Base-by-base conservation (phyloP, 2,113 vertebrate genomes). In the Craseonycteris thonglongyai region DNA sequence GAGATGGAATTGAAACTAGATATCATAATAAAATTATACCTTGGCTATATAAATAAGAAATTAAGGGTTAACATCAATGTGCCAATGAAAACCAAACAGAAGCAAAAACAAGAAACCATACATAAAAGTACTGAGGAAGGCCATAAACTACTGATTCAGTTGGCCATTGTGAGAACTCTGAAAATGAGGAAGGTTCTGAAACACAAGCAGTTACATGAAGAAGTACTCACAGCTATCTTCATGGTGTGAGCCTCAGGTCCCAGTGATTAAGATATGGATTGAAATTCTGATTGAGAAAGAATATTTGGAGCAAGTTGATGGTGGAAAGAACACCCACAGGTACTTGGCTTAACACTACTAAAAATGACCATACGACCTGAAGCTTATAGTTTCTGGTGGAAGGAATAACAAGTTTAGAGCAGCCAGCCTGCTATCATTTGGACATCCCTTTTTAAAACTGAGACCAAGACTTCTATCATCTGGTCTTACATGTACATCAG, bases 71-170 rank as follows among this genome's bases (percentile, higher is more conserved):
- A 99, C 97, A 99, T 99, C 97, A 99, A 99, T 22, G 99, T 99
- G 94, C 99, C 99, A 24, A 99, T 99, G 99, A 99, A 99, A 97
- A 99, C 99, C 0, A 99, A 99, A 96, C 99, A 99, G 98, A 99
- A 99, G 93, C 99, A 99, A 96, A 99, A 99, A 92, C 99, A 99
- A 96, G 99, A 99, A 98, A 99, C 99, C 1, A 99, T 99, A 51
- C 99, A 99, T 98, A 99, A 99, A 98, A 99, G 99, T 95, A 99
- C 99, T 8, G 99, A 99, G 97, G 99, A 99, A 97, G 99, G 99
- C 95, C 97, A 99, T 19, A 99, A 99, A 95, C 99, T 99, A 71
- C 98, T 99, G 47, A 99, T 99, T 56, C 99, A 99, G 99, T 99
- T 99, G 88, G 99, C 99, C 91, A 99, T 99, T 8, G 99, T 99